phyloP scores from a whole-genome alignment of 2,888 invertebrate genomes.

The Ischnura elegans region DNA sequence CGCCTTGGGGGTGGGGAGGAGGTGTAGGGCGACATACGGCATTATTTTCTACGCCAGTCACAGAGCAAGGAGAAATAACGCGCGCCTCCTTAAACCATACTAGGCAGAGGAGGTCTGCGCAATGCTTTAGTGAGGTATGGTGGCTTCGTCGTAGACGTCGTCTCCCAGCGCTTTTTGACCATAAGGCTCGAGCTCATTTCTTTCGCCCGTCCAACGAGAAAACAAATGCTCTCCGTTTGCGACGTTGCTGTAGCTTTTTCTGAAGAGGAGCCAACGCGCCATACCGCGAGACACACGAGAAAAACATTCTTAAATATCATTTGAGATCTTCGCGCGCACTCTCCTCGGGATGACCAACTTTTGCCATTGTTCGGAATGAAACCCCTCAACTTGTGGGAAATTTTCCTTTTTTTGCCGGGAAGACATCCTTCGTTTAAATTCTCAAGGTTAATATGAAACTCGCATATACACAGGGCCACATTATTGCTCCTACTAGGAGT shows the following conservation, averaged over 20 bases:
- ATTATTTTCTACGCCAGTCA: constrained; percentile 13
- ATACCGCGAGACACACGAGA: not conserved
- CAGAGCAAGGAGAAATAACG: not conserved
- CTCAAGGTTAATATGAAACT: not conserved
- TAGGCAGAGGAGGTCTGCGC: not conserved
- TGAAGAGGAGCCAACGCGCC: not conserved
- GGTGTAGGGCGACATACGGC: not conserved
- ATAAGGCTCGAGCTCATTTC: constrained; percentile 4
- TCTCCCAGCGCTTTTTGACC: not conserved
- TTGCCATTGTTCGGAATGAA: constrained; percentile 4
- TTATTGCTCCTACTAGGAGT: not conserved
- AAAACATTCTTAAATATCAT: constrained; percentile 26
- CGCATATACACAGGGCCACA: not conserved
- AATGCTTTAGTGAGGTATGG: constrained; percentile 23
- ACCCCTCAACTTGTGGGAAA: not conserved
- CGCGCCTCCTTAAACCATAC: constrained; percentile 17
- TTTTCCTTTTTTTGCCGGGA: not conserved
- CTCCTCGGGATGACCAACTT: not conserved
- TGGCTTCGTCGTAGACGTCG: not conserved
- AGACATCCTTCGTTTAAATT: not conserved
- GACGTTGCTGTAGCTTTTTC: constrained; percentile 11
- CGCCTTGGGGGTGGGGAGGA: not conserved
- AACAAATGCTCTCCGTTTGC: not conserved
- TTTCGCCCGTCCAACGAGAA: constrained; percentile 1
- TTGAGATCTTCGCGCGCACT: not conserved